Evolutionary conservation across 2,113 vertebrate genomes (phyloP), one percentile per base, ranked within the genome.

Genomic region (Hippocampus zosterae): DNA sequence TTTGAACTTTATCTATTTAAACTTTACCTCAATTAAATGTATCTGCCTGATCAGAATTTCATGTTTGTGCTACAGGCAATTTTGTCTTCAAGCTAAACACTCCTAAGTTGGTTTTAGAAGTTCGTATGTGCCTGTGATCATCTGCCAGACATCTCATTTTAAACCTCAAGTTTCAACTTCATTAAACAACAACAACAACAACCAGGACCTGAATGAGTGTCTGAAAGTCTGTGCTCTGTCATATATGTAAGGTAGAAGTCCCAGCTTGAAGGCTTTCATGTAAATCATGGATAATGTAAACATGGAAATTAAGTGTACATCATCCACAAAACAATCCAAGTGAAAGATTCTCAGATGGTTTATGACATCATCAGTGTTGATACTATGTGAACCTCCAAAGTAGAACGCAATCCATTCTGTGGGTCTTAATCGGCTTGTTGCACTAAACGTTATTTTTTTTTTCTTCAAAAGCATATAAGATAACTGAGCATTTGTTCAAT

Each of bases 141-240:
- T 74, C 66, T 56, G 76, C 53, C 46, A 76, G 42, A 44, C 37
- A 56, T 77, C 65, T 78, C 27, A 76, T 71, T 68, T 61, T 67
- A 71, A 75, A 78, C 16, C 73, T 79, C 80, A 84, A 68, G n/a
- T 23, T 68, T 78, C 52, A 81, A 75, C 79, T 87, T 76, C 81
- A 87, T 74, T 83, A 86, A 81, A 84, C 81, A 80, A 67, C 69
- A 79, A 84, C 69, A 79, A 79, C 68, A 79, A 73, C 70, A 70
- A 81, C 81, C 52, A 57, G 61, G 57, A 83, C 76, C 80, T 73
- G 70, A 72, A 52, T 76, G 13, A 77, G 66, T 59, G 57, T 59
- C 62, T 78, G 74, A 59, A 67, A 64, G 62, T 73, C 52, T 61
- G 59, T 41, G 61, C 61, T 41, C 52, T 55, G 52, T 46, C 21